Evolutionary conservation across 2,113 vertebrate genomes (phyloP).

Genomic region (Brachyhypopomus occidentalis): DNA sequence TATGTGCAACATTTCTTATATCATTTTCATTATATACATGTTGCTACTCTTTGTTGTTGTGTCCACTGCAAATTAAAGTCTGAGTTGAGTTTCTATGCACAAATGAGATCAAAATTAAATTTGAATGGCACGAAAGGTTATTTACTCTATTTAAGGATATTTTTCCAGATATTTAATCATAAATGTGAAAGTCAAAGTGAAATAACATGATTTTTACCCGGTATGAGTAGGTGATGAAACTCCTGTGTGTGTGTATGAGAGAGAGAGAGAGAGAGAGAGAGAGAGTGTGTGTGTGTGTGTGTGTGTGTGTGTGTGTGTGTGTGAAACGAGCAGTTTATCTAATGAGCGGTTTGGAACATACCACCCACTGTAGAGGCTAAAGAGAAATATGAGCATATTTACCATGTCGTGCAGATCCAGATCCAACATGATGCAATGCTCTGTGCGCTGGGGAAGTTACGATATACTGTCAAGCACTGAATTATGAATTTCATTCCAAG

Average conservation of each 20-base stretch:
- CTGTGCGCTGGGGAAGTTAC: constrained; percentile 41
- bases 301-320: constrained; percentile 15
- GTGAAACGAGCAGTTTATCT: constrained; percentile 42
- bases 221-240: constrained; percentile 19
- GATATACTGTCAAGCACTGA: constrained; percentile 48
- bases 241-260: background rate
- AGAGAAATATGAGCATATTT: constrained; percentile 42
- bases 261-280: no score
- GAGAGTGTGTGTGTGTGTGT: background rate
- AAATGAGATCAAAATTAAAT: background rate
- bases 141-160: background rate
- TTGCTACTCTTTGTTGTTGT: background rate
- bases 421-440: constrained; percentile 48
- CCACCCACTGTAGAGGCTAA: constrained; percentile 41
- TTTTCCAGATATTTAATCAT: constrained; percentile 3
- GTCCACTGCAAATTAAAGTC: background rate
- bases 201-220: background rate
- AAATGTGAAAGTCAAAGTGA: background rate
- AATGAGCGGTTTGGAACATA: constrained; percentile 40
- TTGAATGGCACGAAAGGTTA: background rate
- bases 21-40: background rate
- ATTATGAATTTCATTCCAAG: constrained; percentile 52
- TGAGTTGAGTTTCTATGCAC: background rate
- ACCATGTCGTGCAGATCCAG: constrained; percentile 40
- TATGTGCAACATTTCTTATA: background rate